Base-by-base conservation (phyloP, 2,888 invertebrate species). In the Drosophila testacea region DNA sequence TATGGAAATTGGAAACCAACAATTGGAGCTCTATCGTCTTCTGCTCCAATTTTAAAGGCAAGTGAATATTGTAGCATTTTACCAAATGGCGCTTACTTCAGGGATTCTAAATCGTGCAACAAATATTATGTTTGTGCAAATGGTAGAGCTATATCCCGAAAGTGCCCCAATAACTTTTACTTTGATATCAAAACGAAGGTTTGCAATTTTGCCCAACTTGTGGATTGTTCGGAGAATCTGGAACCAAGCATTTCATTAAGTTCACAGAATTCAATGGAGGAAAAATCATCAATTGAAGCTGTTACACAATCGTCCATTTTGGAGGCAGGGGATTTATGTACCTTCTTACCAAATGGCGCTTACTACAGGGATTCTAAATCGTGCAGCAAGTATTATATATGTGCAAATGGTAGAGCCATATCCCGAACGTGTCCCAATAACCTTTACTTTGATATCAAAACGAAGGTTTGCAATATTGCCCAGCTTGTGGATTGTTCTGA, bases 351-450 rank as follows among this genome's bases (percentile, higher is more conserved):
- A 22, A 76, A 76, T 51, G 83, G 80, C 6, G 39, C 60, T 2
- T 68, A 56, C 22, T 13, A 79, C 1, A 60, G 65, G 2, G 72
- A 79, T 47, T 27, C 34, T 0, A 47, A 47, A 6, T 51, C 69
- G 1, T 79, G 79, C 36, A 61, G 22, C 28, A 78, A 69, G n/a
- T 79, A 72, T 44, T 81, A 59, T 34, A 39, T 75, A 10, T 79
- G 79, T 48, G 39, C 57, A 2, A 68, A 62, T 57, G 69, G 79
- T 1, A 51, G 16, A 0, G 59, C 75, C 1, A 56, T 81, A n/a
- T 13, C 54, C 0, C 52, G 60, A 4, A 52, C 28, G n/a, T 80
- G 79, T n/a, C 76, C 82, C 5, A 4, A 6, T 13, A 44, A 46
- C 22, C 55, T 78, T 0, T 64, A 79, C 16, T 81, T 81, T n/a